phyloP scores from a whole-genome alignment of 2,113 vertebrate species.

The Mormyrus iriodes region DNA sequence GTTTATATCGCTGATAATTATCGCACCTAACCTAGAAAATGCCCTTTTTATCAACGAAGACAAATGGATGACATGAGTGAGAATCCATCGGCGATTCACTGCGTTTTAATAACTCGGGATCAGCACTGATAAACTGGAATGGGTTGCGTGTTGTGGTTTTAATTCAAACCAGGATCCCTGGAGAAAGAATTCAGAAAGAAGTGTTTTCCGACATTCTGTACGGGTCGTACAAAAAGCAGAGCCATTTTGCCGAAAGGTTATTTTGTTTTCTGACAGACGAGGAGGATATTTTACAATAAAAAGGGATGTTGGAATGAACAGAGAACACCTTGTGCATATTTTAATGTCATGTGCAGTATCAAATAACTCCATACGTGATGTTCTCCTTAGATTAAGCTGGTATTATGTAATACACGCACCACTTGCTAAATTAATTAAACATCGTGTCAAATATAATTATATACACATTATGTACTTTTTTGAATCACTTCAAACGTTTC shows the following conservation, averaged over 20 bases:
- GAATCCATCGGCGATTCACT: background rate
- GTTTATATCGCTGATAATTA: background rate
- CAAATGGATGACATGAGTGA: background rate
- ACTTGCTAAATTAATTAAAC: background rate
- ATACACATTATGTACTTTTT: background rate
- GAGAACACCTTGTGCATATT: background rate
- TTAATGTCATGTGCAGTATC: background rate
- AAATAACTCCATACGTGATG: background rate
- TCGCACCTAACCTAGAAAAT: background rate
- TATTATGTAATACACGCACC: background rate
- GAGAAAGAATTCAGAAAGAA: conserved; percentile 1
- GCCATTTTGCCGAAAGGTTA: background rate
- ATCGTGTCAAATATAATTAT: background rate
- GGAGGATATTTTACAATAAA: background rate
- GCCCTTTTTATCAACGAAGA: background rate
- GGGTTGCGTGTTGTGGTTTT: background rate
- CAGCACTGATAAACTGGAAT: background rate
- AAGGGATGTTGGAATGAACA: background rate
- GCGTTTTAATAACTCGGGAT: background rate
- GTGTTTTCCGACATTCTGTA: background rate
- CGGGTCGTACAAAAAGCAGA: background rate
- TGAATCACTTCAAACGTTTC: background rate
- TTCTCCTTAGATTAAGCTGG: background rate
- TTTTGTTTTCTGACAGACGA: background rate
- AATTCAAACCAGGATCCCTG: conserved; percentile 13